Evolutionary conservation across 2,797 vertebrate species (phyloP).

Genomic region (Distichodus sexfasciatus): DNA sequence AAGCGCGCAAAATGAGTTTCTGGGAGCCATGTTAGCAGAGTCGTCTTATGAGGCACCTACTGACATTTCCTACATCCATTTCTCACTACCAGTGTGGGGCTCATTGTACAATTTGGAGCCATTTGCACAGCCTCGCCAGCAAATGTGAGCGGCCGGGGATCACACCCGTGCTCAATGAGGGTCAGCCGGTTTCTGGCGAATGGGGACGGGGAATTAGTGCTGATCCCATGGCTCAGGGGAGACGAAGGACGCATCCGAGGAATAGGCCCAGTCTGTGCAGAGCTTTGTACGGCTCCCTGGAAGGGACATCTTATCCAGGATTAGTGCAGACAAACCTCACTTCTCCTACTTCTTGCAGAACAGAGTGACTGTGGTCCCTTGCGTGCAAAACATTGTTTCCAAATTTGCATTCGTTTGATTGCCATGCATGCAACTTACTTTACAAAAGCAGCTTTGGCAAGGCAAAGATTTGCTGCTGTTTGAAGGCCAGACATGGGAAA

Average conservation of each 20-base stretch:
- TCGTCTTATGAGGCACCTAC: slow-evolving; percentile 15
- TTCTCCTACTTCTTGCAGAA: slow-evolving; percentile 58
- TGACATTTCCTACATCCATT: slow-evolving; percentile 26
- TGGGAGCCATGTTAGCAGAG: slow-evolving; percentile 13
- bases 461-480: slow-evolving; percentile 39
- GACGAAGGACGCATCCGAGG: slow-evolving; percentile 36
- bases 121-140: slow-evolving; percentile 14
- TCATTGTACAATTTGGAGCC: slow-evolving; percentile 30
- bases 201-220: slow-evolving; percentile 41
- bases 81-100: background rate
- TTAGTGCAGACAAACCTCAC: slow-evolving; percentile 61
- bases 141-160: too few relatives aligned
- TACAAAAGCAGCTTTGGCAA: slow-evolving; percentile 50
- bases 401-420: slow-evolving; percentile 63
- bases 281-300: slow-evolving; percentile 53
- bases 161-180: slow-evolving; percentile 22
- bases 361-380: slow-evolving; percentile 52
- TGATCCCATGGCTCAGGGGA: slow-evolving; percentile 44
- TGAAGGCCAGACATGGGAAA: slow-evolving; percentile 26
- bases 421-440: slow-evolving; percentile 60
- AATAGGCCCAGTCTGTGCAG: slow-evolving; percentile 30
- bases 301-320: slow-evolving; percentile 63
- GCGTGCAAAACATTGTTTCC: slow-evolving; percentile 61
- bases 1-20: slow-evolving; percentile 41
- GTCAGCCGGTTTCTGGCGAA: slow-evolving; percentile 35